phyloP scores from a whole-genome alignment of 2,113 vertebrate genomes.

The Coptodon rendalli region DNA sequence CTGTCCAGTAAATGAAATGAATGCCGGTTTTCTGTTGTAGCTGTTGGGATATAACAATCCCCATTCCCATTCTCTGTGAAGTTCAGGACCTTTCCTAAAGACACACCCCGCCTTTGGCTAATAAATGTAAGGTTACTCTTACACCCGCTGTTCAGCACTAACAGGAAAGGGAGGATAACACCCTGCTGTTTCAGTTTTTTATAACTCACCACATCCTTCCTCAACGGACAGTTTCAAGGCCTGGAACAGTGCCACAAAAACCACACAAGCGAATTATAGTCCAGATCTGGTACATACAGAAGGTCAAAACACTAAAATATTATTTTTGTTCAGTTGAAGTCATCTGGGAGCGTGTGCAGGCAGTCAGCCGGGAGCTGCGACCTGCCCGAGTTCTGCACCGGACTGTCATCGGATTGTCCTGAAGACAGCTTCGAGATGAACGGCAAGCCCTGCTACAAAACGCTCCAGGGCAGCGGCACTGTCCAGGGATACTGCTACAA shows the following conservation, averaged over 20 bases:
- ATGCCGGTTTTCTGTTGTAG: accelerated
- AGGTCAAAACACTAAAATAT: background rate
- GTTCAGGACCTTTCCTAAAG: background rate
- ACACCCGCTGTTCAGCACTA: background rate
- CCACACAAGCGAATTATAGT: background rate
- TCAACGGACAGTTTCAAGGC: background rate
- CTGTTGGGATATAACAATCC: background rate
- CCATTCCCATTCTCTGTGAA: background rate
- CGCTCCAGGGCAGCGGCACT: conserved; percentile 36
- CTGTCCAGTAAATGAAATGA: background rate
- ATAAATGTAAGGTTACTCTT: background rate
- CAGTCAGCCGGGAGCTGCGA: conserved; percentile 72
- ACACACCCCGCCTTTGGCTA: background rate
- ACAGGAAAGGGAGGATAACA: conserved; percentile 30
- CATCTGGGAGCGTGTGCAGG: conserved; percentile 67
- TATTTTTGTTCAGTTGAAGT: conserved; percentile 65
- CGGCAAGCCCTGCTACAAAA: conserved; percentile 72
- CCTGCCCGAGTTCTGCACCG: conserved; percentile 80
- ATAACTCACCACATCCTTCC: conserved; percentile 32
- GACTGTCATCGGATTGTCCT: conserved; percentile 69
- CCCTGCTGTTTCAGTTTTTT: background rate
- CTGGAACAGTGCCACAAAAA: background rate
- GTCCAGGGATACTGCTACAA: conserved; percentile 77
- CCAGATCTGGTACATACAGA: background rate
- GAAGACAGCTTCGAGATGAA: conserved; percentile 86